Percentiles rank a stretch among this genome's conserved stretches.
phyloP scores from a whole-genome alignment of 1,140 invertebrate species.

The Tetraneura akinire region DNA sequence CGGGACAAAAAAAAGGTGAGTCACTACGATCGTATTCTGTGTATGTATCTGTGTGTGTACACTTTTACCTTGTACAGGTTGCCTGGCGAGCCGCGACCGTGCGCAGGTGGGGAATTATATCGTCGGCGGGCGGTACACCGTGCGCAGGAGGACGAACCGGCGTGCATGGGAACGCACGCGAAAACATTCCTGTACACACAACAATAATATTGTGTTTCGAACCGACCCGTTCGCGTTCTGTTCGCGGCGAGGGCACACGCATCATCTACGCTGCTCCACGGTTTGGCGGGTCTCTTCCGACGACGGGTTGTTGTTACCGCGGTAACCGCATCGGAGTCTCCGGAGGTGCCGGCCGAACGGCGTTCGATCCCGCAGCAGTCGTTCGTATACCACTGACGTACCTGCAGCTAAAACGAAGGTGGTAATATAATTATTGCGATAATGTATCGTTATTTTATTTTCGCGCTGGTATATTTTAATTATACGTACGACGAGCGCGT shows the following conservation, averaged over 20 bases:
- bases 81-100: not conserved
- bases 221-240: not conserved
- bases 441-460: too few relatives aligned
- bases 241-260: not conserved
- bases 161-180: not conserved
- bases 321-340: not conserved
- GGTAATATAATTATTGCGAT: too few relatives aligned
- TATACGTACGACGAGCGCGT: too few relatives aligned
- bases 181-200: constrained; percentile 23
- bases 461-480: too few relatives aligned
- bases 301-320: not conserved
- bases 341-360: not conserved
- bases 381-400: too few relatives aligned
- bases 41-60: not conserved
- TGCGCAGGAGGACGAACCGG: not conserved
- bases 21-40: not conserved
- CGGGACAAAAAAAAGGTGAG: constrained; percentile 1
- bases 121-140: not conserved
- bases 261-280: too few relatives aligned
- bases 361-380: too few relatives aligned
- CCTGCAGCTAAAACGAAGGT: too few relatives aligned
- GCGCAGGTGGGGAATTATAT: not conserved
- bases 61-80: constrained; percentile 4
- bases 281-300: not conserved
- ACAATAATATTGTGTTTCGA: too few relatives aligned